Evolutionary conservation across 2,797 vertebrate species (phyloP).

Genomic region (Halcyon badia): DNA sequence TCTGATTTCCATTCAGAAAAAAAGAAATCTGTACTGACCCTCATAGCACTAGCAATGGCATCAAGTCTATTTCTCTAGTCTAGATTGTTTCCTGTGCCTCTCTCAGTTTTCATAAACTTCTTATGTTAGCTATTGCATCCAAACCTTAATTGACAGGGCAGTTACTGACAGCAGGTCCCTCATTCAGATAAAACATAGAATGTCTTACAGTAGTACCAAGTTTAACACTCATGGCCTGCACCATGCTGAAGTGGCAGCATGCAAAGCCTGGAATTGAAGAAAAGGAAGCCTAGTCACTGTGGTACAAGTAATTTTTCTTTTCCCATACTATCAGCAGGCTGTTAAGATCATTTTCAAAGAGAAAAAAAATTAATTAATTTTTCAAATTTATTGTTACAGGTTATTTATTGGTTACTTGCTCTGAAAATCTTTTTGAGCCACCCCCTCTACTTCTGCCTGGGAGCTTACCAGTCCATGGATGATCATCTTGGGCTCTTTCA

Average conservation of each 20-base stretch:
- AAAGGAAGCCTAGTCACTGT: neutral
- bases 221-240: rapidly evolving
- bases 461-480: neutral
- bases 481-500: neutral
- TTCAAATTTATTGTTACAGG: neutral
- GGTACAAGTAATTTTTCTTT: neutral
- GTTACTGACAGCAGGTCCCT: neutral
- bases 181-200: neutral
- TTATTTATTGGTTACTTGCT: neutral
- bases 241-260: neutral
- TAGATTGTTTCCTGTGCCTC: neutral
- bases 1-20: neutral
- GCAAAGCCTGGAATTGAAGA: neutral
- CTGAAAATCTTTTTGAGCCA: neutral
- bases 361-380: neutral
- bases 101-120: neutral
- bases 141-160: neutral
- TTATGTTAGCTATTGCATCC: neutral
- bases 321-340: neutral
- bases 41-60: neutral
- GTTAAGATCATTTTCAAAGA: neutral
- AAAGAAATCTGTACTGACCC: neutral
- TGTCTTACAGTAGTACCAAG: neutral
- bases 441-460: neutral
- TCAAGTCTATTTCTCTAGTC: neutral